phyloP scores from a whole-genome alignment of 2,113 vertebrate genomes.

The Scatophagus argus region DNA sequence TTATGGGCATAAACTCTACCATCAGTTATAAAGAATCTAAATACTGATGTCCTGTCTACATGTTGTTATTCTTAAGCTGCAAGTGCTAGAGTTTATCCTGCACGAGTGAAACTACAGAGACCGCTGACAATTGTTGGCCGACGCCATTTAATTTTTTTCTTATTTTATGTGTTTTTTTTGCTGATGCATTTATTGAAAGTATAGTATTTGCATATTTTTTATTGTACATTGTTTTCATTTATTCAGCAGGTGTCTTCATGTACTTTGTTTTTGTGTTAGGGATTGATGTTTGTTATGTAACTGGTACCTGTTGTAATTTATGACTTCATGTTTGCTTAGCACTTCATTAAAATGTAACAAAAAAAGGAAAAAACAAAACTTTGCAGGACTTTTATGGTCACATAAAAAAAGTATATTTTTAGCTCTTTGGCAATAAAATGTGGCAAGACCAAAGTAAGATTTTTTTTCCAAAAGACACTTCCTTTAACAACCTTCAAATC shows the following conservation, averaged over 20 bases:
- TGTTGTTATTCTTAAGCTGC: conserved; percentile 29
- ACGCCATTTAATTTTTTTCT: conserved; percentile 37
- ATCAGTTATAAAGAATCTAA: conserved; percentile 47
- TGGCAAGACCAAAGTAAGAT: conserved; percentile 6
- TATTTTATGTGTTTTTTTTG: conserved; percentile 43
- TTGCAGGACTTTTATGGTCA: conserved; percentile 29
- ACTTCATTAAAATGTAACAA: conserved; percentile 54
- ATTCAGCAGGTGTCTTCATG: conserved; percentile 52
- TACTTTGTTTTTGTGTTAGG: conserved; percentile 57
- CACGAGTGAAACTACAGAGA: conserved; percentile 41
- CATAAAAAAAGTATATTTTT: conserved; percentile 25
- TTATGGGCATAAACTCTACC: conserved; percentile 7
- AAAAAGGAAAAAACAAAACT: not conserved
- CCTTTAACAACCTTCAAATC: not conserved
- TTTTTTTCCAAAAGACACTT: no score
- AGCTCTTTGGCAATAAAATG: conserved; percentile 50
- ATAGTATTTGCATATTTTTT: conserved; percentile 50
- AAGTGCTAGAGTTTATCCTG: conserved; percentile 13
- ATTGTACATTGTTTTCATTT: conserved; percentile 59
- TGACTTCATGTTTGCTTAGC: conserved; percentile 63
- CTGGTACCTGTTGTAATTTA: conserved; percentile 75
- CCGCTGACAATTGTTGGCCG: not conserved
- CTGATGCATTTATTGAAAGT: conserved; percentile 47
- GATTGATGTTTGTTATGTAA: conserved; percentile 60
- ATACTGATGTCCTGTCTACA: conserved; percentile 36